A percentile compares a stretch with the other conserved stretches of the same genome.
Evolutionary conservation across 2,797 vertebrate species (phyloP).

Genomic region (Meda fulgida): DNA sequence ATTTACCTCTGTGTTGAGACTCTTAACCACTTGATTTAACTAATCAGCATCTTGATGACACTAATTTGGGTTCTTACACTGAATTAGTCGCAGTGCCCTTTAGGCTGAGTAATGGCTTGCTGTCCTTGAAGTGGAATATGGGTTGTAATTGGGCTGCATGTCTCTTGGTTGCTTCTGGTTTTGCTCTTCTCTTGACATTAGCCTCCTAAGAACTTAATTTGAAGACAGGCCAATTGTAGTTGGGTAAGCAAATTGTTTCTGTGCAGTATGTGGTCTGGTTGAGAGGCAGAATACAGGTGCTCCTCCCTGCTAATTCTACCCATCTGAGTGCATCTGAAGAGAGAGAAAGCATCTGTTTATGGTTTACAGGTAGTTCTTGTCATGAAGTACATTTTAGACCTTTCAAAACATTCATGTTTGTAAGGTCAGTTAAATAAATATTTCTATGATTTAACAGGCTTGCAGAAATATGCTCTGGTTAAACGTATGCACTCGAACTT

Average conservation of each 20-base stretch:
- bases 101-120: conserved; percentile 32
- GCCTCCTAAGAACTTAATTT: conserved; percentile 36
- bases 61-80: conserved; percentile 57
- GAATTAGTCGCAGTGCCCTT: conserved; percentile 53
- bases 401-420: neutral
- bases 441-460: neutral
- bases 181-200: conserved; percentile 22
- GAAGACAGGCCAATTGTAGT: conserved; percentile 41
- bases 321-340: neutral
- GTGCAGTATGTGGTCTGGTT: conserved; percentile 16
- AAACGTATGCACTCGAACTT: neutral
- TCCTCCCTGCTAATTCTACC: conserved; percentile 38
- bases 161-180: conserved; percentile 39
- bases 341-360: neutral
- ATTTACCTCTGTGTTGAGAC: conserved; percentile 36
- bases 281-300: conserved; percentile 60
- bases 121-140: conserved; percentile 43
- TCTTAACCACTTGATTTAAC: conserved; percentile 57
- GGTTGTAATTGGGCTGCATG: conserved; percentile 22
- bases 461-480: neutral
- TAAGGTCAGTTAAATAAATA: neutral
- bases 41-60: conserved; percentile 53
- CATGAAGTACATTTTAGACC: neutral
- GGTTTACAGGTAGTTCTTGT: neutral
- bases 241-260: conserved; percentile 50